Conservation (phyloP, 2,888 invertebrate genomes). For the Epinotia brunnichana region DNA sequence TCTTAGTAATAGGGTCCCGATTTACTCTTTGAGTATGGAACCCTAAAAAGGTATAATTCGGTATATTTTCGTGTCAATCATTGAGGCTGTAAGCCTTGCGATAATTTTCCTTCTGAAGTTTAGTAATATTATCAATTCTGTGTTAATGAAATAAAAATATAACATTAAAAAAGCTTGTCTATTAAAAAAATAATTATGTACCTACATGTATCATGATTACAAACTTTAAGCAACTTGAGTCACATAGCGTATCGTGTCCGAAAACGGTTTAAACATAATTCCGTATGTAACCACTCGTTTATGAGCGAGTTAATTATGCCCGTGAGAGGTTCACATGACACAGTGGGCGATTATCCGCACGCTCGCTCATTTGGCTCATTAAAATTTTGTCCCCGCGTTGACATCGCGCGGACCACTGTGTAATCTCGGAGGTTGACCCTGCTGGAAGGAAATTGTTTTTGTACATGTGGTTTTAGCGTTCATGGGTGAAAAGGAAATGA, state of each 20-base stretch:
- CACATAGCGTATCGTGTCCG: slow-evolving; percentile 29
- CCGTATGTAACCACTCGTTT: slow-evolving; percentile 50
- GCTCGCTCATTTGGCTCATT: slow-evolving; percentile 66
- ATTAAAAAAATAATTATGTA: background rate
- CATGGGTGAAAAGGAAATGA: background rate
- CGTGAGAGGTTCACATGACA: slow-evolving; percentile 58
- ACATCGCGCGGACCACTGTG: slow-evolving; percentile 59
- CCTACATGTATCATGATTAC: background rate
- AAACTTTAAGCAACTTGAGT: slow-evolving; percentile 13
- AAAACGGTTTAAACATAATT: slow-evolving; percentile 19
- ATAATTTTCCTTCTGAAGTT: background rate
- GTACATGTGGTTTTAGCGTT: background rate
- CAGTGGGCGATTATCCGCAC: slow-evolving; percentile 58
- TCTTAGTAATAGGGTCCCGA: no score
- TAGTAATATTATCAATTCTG: background rate
- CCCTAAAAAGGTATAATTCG: background rate
- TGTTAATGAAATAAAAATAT: no score
- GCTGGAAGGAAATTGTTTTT: slow-evolving; percentile 34
- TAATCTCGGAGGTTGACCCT: slow-evolving; percentile 52
- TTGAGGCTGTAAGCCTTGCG: background rate
- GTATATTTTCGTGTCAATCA: background rate
- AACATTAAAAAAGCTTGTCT: background rate
- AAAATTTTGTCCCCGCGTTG: slow-evolving; percentile 66
- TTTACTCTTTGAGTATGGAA: no score
- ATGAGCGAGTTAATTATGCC: slow-evolving; percentile 55